phyloP scores from a whole-genome alignment of 2,888 invertebrate genomes.

The Taenaris catops region DNA sequence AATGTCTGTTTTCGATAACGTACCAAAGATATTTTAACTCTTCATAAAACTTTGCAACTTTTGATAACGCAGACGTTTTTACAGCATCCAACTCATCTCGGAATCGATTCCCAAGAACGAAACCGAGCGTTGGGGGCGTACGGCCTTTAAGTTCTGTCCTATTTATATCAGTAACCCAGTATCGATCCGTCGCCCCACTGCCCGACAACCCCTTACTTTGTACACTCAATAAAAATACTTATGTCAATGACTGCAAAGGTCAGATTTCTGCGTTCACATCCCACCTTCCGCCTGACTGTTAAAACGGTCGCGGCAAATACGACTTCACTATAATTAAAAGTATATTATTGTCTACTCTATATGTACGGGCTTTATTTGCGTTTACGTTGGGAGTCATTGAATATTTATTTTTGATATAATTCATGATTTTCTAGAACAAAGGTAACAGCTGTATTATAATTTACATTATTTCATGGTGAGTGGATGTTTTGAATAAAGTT shows the following conservation, averaged over 20 bases:
- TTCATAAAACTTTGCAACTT: conserved; percentile 14
- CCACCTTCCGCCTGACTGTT: conserved; percentile 31
- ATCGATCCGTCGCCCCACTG: conserved; percentile 74
- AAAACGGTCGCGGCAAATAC: conserved; percentile 45
- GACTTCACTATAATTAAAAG: conserved; percentile 38
- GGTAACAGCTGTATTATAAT: no score
- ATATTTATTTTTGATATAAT: no score
- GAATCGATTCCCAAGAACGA: conserved; percentile 54
- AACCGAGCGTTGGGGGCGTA: conserved; percentile 52
- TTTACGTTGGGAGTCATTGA: no score
- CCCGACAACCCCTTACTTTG: conserved; percentile 54
- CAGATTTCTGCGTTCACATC: conserved; percentile 32
- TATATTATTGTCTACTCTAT: conserved; percentile 18
- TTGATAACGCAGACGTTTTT: conserved; percentile 25
- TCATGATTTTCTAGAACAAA: no score
- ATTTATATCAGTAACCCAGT: conserved; percentile 69
- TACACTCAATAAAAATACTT: conserved; percentile 45
- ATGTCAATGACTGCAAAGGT: conserved; percentile 36
- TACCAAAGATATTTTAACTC: no score
- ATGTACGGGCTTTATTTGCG: conserved; percentile 11
- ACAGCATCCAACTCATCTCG: conserved; percentile 41
- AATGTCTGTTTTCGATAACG: no score
- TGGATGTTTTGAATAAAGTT: no score
- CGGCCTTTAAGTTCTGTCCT: conserved; percentile 58
- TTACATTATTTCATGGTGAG: no score